Base-by-base conservation (phyloP, 2,888 invertebrate species). In the Meteorus cinctellus region DNA sequence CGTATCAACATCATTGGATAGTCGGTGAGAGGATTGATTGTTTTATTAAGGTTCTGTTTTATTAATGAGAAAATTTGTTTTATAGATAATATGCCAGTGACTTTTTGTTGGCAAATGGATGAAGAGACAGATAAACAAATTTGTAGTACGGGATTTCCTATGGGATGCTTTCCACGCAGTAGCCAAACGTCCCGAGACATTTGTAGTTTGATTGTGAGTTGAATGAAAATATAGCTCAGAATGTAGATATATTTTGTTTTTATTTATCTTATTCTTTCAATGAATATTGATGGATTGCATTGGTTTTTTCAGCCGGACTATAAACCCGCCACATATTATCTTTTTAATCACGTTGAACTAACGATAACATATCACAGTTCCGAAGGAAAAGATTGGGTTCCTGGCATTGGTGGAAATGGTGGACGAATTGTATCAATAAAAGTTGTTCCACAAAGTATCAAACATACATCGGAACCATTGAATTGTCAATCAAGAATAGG, bases 1-100 rank as follows among this genome's bases (percentile, higher is more conserved):
- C 98, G 90, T 99, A 99, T 90, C 97, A 98, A 85, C 99, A 99
- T 90, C 99, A 99, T 90, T 99, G 99, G 99, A 97, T 97, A 84
- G 93, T 97, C 79, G 92, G 92, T 91, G 84, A 84, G 92, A 51
- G 14, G 31, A 12, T 31, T 67, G 36, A 63, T 65, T 10, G 10
- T 41, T n/a, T 36, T 55, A 5, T 63, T 63, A 12, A 10, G 12
- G 2, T 41, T 12, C 12, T 12, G 8, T 41, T 12, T 41, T 8
- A 16, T 29, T 8, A 70, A 29, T 51, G 29, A 59, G 45, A 24
- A 34, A 5, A 45, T 72, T 69, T 16, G 70, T 73, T 62, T 60
- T 72, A 74, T 91, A 89, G 99, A 99, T 90, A 99, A 99, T 89
- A 98, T 99, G 98, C 99, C 99, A 0, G 96, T 99, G 1, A 98